Evolutionary conservation across 2,113 vertebrate species (phyloP), one percentile per base, ranked within the genome.

Genomic region (Forbesichthys agassizii): DNA sequence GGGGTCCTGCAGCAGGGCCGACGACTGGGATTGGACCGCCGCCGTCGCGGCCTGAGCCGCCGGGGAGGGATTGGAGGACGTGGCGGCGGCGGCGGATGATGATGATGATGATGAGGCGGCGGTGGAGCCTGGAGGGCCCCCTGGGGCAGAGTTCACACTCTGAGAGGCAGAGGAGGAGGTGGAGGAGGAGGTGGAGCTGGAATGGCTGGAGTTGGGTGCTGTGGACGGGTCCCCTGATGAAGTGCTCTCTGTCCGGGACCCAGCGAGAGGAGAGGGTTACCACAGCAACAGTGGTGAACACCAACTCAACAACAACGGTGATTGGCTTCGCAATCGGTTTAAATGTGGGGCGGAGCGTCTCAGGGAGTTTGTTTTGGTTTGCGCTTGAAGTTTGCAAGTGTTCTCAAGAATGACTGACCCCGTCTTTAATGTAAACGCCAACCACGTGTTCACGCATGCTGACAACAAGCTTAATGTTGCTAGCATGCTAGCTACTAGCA

Each of bases 1-100:
- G n/a, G 96, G 97, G 88, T 99, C 98, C 92, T 98, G 98, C 79
- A 98, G 95, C 86, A 98, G 92, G 0, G 95, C 86, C 62, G 95
- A 94, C 78, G 96, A 93, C 63, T 95, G 95, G 69, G 95, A 94
- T 73, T 96, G 96, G 74, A 93, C 93, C 76, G 95, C 91, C 73
- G 93, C 94, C 79, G 95, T 94, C 79, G 8, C 1, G 55, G 55
- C n/a, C 55, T 57, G 55, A 16, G 33, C 55, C 27, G 94, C 91
- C 49, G 94, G 73, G 58, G 74, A 71, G 64, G 82, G 80, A 33
- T 92, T 78, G 68, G 94, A 91, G 88, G 93, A 87, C 13, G 82
- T 68, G 13, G 79, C 61, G 95, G 89, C 73, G 61, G 74, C 69
- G 63, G 82, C 79, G 20, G 87, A 93, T 83, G 95, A 92, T 1